Conservation (phyloP, 2,113 vertebrate species). For the Pelodiscus sinensis region DNA sequence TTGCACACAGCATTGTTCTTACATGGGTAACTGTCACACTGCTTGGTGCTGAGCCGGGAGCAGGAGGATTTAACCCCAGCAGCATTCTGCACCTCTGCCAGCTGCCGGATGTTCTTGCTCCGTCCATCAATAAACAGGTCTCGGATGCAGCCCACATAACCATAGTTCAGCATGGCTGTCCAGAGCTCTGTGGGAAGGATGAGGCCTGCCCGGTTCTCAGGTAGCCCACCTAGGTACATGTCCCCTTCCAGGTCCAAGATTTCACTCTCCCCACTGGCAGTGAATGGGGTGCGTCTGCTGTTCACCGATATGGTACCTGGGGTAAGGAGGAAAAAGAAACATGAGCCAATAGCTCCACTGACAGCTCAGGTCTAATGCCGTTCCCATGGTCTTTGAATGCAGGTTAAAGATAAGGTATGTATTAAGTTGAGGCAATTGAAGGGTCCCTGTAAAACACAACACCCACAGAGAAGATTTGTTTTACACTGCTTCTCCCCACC, state of each 20-base stretch:
- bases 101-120: constrained; percentile 96
- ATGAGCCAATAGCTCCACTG: not conserved
- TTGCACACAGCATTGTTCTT: constrained; percentile 93
- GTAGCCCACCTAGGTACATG: constrained; percentile 95
- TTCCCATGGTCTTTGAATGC: not conserved
- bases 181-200: constrained; percentile 96
- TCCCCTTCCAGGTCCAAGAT: constrained; percentile 96
- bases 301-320: constrained; percentile 98
- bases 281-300: constrained; percentile 94
- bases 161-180: constrained; percentile 98
- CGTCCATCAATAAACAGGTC: constrained; percentile 96
- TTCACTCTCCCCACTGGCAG: constrained; percentile 95
- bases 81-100: constrained; percentile 90
- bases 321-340: not conserved
- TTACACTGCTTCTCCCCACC: not conserved
- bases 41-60: constrained; percentile 86
- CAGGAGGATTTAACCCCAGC: constrained; percentile 93
- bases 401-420: not conserved
- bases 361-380: not conserved
- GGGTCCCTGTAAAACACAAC: not conserved
- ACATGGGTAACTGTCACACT: constrained; percentile 94
- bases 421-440: not conserved
- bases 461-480: not conserved
- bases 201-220: constrained; percentile 89
- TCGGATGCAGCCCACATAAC: constrained; percentile 95